Evolutionary conservation across 2,888 invertebrate genomes (phyloP), one percentile per base, ranked within the genome.

Genomic region (Euzophera pinguis): DNA sequence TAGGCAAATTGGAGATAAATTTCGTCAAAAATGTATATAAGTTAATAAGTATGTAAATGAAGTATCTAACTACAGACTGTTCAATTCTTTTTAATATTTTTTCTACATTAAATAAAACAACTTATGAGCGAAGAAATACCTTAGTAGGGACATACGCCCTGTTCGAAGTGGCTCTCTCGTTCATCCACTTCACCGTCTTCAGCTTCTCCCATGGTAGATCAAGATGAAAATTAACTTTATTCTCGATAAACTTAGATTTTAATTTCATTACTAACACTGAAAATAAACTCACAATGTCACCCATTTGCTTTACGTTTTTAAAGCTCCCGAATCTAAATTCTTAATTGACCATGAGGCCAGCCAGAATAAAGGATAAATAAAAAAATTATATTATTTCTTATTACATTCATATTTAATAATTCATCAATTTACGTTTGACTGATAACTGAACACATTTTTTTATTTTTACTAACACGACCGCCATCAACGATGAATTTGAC

Each of bases 111-210:
- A 22, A 22, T 22, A 22, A 22, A n/a, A n/a, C n/a, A n/a, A 22
- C 16, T 6, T n/a, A 43, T 27, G 29, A 43, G 29, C 27, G 43
- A 13, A 43, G 13, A 72, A 83, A 83, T 64, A 92, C 93, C 73
- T 87, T 87, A 17, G 98, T 97, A 42, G 98, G 98, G 64, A 93
- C 92, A 81, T 98, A 98, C 1, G 97, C 96, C 80, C 93, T 93
- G 73, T 94, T 93, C 32, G 93, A 91, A 54, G 91, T 90, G 47
- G 96, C 95, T 72, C 92, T 92, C 66, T 92, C 91, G 86, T 96
- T 96, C 93, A 94, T 96, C 96, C 96, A 96, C 85, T 94, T 93
- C 52, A 94, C 90, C 45, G 77, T 55, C 64, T 84, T 87, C 13
- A 90, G 71, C 67, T 76, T 88, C 62, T 87, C 80, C 88, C 84